Conservation (phyloP, 2,797 vertebrate species). For the Sebastes itinus region DNA sequence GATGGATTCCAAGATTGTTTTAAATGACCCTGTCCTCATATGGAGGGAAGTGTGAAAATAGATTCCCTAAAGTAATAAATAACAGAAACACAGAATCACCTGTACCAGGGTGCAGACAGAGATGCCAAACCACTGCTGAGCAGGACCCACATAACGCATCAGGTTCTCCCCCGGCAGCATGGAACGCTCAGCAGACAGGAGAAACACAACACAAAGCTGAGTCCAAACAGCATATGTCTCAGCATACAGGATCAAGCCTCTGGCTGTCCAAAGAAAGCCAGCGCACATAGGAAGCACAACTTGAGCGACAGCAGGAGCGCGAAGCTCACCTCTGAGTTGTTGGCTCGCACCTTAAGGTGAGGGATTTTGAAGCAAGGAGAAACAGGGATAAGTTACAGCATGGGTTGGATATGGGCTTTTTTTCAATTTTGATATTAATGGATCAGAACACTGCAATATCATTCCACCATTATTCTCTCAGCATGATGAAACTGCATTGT, state of each 20-base stretch:
- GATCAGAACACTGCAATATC: neutral
- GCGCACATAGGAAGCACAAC: constrained; percentile 58
- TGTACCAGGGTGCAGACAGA: constrained; percentile 56
- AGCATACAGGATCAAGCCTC: constrained; percentile 60
- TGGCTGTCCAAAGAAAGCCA: constrained; percentile 58
- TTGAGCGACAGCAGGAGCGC: constrained; percentile 60
- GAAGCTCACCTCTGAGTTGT: constrained; percentile 66
- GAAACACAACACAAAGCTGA: constrained; percentile 60
- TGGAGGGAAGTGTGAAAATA: neutral
- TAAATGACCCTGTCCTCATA: neutral
- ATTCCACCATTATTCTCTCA: neutral
- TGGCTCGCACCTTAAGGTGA: constrained; percentile 31
- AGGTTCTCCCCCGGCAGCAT: constrained; percentile 52
- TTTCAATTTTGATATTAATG: neutral
- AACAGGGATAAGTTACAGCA: neutral
- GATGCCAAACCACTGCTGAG: constrained; percentile 60
- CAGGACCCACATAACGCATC: constrained; percentile 65
- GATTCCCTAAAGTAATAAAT: neutral
- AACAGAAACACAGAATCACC: neutral
- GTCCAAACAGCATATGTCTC: constrained; percentile 64
- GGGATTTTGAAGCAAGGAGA: neutral
- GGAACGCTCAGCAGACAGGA: constrained; percentile 68
- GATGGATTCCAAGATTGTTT: too few species aligned
- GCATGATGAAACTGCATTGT: neutral
- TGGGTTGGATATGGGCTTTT: neutral